Evolutionary conservation across 2,797 vertebrate genomes (phyloP).

Genomic region (Gymnoscopelus microlampas): DNA sequence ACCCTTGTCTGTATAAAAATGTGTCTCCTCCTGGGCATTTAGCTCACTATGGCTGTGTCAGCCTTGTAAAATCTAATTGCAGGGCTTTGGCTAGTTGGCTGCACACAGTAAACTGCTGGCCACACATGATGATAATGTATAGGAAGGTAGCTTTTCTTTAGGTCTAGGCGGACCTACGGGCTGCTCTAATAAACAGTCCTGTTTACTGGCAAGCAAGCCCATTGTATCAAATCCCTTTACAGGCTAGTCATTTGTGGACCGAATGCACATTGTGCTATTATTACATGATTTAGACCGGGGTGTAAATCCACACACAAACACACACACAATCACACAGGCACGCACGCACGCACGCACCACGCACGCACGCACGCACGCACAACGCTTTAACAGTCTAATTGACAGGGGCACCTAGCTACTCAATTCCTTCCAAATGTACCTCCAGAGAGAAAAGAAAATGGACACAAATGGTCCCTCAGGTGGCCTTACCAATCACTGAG

Average conservation of each 20-base stretch:
- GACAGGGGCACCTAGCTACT: too few relatives aligned
- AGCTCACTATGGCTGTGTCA: constrained; percentile 73
- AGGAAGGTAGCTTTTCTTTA: constrained; percentile 67
- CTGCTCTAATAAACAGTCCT: constrained; percentile 68
- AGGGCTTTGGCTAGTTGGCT: constrained; percentile 73
- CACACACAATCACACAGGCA: too few relatives aligned
- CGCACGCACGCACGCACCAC: too few relatives aligned
- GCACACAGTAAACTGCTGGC: constrained; percentile 75
- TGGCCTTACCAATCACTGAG: too few relatives aligned
- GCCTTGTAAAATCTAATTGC: constrained; percentile 82
- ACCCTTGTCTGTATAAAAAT: constrained; percentile 64
- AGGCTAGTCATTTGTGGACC: constrained; percentile 51
- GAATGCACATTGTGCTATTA: constrained; percentile 28
- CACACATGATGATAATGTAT: constrained; percentile 77
- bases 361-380: too few relatives aligned
- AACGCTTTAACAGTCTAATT: too few relatives aligned
- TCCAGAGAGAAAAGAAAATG: too few relatives aligned
- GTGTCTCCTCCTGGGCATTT: constrained; percentile 70
- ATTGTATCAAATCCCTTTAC: constrained; percentile 65
- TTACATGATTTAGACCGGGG: constrained; percentile 37
- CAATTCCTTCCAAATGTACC: too few relatives aligned
- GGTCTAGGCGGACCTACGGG: constrained; percentile 50
- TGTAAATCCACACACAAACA: constrained; percentile 58
- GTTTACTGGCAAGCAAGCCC: constrained; percentile 67
- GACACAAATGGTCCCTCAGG: too few relatives aligned